Evolutionary conservation across 2,888 invertebrate species (phyloP), one percentile per base, ranked within the genome.

Genomic region (Caenorhabditis afra): DNA sequence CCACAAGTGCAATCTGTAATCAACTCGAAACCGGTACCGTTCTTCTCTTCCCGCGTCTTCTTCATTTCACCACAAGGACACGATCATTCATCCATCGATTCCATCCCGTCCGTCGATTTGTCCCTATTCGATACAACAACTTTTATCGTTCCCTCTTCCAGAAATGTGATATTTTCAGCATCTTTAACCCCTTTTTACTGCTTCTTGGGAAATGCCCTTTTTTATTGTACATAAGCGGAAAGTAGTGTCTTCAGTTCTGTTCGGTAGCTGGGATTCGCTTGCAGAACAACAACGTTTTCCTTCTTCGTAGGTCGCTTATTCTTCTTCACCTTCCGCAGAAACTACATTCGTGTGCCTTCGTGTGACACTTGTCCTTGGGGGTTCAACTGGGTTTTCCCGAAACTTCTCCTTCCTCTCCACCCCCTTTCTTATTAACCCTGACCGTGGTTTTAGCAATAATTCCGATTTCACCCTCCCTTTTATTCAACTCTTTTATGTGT

Each of bases 1-100:
- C 57, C 57, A 57, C 64, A 73, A 53, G 70, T 73, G 64, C 73
- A 73, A 73, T 73, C 64, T 74, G 73, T 65, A 74, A 74, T 74
- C 73, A 74, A 65, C 52, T 65, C 73, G 65, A 74, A 74, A 74
- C 73, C 73, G 73, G 73, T 74, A 74, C 58, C 50, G 35, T 49
- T 53, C 37, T 18, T 47, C 53, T 55, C 47, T 61, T 70, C 64
- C 57, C 73, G 52, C 65, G 58, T 65, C 50, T 52, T 59, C 23
- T 29, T 29, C 47, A n/a, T 14, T 16, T 52, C 20, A 5, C 20
- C n/a, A 23, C 39, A 23, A 5, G 29, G 7, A 29, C 29, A 29
- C 50, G n/a, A n/a, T n/a, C n/a, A 23, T 20, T 44, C 45, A 50
- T 50, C 49, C 3, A 14, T 22, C 35, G 52, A 49, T 50, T 57